These are phyloP conservation scores for Rhyzopertha dominica DNA, from an alignment of 1,140 invertebrate genomes.

Conservation along the genomic window DNA sequence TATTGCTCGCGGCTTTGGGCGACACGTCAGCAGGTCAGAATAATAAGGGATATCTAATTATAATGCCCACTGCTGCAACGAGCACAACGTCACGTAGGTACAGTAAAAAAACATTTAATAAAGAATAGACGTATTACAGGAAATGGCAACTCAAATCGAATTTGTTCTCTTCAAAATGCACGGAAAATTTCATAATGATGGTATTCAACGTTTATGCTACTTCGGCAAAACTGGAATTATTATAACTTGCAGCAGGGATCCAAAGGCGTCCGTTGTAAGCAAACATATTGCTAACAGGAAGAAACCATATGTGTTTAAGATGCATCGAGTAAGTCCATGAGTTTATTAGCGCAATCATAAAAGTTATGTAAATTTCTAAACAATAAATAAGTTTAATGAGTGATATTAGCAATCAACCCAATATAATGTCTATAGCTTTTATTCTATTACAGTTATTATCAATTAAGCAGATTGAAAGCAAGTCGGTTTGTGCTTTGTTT, in stretches of 20 bases:
- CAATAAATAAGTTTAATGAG: conserved; percentile 1
- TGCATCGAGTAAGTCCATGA: conserved; percentile 44
- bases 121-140: conserved; percentile 41
- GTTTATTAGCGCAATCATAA: too few species aligned
- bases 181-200: conserved; percentile 44
- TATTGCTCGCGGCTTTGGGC: too few species aligned
- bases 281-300: conserved; percentile 44
- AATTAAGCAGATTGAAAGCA: neutral
- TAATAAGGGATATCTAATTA: too few species aligned
- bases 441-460: conserved; percentile 6
- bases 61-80: too few species aligned
- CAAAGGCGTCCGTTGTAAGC: conserved; percentile 43
- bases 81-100: too few species aligned
- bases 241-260: conserved; percentile 50
- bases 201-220: conserved; percentile 44
- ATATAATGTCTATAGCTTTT: neutral
- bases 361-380: neutral
- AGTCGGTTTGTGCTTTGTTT: conserved; percentile 4
- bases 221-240: conserved; percentile 43
- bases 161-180: conserved; percentile 42
- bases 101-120: too few species aligned
- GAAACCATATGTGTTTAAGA: conserved; percentile 48
- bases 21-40: too few species aligned
- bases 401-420: conserved; percentile 1
- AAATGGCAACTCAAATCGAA: conserved; percentile 45